Evolutionary conservation across 2,888 invertebrate species (phyloP).

Genomic region (Baronia brevicornis): DNA sequence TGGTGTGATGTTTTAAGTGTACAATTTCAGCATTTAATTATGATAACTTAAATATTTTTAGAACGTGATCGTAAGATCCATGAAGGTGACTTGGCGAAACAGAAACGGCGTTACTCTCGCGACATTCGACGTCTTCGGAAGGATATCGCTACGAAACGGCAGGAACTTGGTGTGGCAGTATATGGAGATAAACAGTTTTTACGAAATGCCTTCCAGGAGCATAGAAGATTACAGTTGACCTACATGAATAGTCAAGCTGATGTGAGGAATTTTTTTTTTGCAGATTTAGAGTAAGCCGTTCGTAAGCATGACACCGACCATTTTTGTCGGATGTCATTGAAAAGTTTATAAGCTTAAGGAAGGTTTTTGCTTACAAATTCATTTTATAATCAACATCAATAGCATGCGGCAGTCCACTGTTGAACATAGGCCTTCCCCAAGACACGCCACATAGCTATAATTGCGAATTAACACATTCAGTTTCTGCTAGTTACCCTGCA

Average conservation of each 20-base stretch:
- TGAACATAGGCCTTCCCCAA: too few relatives aligned
- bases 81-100: conserved; percentile 72
- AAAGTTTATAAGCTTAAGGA: too few relatives aligned
- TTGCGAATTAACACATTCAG: too few relatives aligned
- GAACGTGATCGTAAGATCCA: conserved; percentile 78
- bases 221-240: conserved; percentile 74
- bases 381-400: too few relatives aligned
- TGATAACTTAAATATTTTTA: conserved; percentile 25
- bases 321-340: too few relatives aligned
- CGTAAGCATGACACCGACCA: too few relatives aligned
- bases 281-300: background rate
- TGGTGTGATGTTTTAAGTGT: too few relatives aligned
- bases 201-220: conserved; percentile 73
- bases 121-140: conserved; percentile 73
- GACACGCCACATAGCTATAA: too few relatives aligned
- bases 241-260: conserved; percentile 71
- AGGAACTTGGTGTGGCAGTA: conserved; percentile 73
- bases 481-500: too few relatives aligned
- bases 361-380: too few relatives aligned
- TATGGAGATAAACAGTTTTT: conserved; percentile 77
- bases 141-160: conserved; percentile 72
- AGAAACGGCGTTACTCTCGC: conserved; percentile 65
- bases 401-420: too few relatives aligned
- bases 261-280: conserved; percentile 31
- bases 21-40: background rate